Evolutionary conservation across 2,888 invertebrate genomes (phyloP).

Genomic region (Escarpia spicata): DNA sequence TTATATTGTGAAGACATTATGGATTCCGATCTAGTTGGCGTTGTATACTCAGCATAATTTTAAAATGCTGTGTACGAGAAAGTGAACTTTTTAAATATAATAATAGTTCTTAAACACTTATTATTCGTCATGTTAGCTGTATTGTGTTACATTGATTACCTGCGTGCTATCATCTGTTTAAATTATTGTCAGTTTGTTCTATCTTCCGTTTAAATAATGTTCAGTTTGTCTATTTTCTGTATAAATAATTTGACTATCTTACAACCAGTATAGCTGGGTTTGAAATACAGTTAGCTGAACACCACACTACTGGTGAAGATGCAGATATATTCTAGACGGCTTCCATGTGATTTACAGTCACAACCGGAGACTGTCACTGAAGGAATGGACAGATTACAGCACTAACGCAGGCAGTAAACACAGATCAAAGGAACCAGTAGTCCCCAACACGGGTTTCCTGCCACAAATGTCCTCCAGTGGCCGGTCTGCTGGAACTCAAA

Average conservation of each 20-base stretch:
- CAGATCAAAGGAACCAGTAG: background rate
- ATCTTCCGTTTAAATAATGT: background rate
- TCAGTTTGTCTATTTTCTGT: background rate
- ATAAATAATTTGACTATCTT: background rate
- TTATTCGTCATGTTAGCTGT: background rate
- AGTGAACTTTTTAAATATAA: background rate
- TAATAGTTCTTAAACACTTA: background rate
- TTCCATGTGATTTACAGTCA: background rate
- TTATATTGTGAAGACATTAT: background rate
- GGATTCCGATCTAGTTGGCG: background rate
- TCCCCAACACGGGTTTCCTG: background rate
- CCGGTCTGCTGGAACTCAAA: background rate
- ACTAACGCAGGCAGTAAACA: background rate
- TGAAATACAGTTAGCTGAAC: background rate
- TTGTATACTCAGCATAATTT: background rate
- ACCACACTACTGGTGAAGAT: background rate
- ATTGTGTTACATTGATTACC: background rate
- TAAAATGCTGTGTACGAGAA: background rate
- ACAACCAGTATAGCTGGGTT: background rate
- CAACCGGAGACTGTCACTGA: background rate
- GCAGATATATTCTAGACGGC: background rate
- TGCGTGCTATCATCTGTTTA: background rate
- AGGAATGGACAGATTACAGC: background rate
- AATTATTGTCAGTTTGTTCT: too few species aligned
- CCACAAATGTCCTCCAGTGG: background rate